Evolutionary conservation across 2,113 vertebrate genomes (phyloP), one percentile per base, ranked within the genome.

Genomic region (Argyrosomus japonicus): DNA sequence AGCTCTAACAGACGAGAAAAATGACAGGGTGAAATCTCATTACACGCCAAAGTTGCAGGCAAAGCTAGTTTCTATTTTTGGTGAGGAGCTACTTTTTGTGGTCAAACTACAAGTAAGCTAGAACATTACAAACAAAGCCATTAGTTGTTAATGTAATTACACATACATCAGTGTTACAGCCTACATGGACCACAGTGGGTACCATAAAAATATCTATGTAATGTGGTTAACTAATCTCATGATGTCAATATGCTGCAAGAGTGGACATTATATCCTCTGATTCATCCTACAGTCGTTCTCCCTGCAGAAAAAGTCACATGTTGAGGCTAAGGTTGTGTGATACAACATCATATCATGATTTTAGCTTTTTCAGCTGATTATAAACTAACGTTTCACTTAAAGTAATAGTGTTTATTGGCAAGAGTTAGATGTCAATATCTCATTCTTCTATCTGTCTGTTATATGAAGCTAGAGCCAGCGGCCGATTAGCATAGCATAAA

Each of bases 141-240:
- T 58, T 68, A 23, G 54, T 83, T 85, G 68, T 82, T 83, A 83
- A 91, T 88, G 61, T 84, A 10, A 87, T 89, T 89, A 87, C 79
- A 83, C 53, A 69, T 68, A 73, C 79, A 88, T 83, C 79, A 86
- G 60, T 21, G 58, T 56, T 79, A 58, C 65, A 25, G 72, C 58
- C 76, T 84, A 10, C 65, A 29, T 77, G 60, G 54, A 32, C 64
- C 62, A 70, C 77, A 56, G 80, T 7, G 36, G 58, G 84, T 68
- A 83, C 15, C 84, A 90, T 90, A 91, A 88, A 90, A 81, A 78
- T 81, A 88, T 70, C 43, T 3, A 78, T 40, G 81, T 86, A 89
- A 89, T 89, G 64, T 60, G 56, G 76, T 90, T 86, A 92, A 87
- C 57, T 81, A 77, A 82, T 90, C 63, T 84, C 61, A 85, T 81